Conservation (phyloP, 92 coral and sea anemone species). For the Epizoanthus ramosus region DNA sequence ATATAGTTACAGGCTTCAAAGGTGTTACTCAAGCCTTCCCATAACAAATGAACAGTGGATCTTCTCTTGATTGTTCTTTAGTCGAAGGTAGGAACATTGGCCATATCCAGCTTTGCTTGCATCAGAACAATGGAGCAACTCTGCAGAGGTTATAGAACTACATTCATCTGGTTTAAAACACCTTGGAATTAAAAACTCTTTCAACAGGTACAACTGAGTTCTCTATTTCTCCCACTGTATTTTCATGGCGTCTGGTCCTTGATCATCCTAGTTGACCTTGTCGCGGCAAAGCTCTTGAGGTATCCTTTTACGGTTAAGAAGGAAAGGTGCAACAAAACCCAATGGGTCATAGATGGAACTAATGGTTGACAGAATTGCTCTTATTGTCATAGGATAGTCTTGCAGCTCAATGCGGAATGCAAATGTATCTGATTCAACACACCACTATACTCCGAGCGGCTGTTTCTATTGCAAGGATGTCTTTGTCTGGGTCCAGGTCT, state of each 20-base stretch:
- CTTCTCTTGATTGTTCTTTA: background rate
- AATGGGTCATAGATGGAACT: too few relatives aligned
- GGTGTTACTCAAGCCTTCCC: conserved; percentile 40
- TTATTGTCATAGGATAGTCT: too few relatives aligned
- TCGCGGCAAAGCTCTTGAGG: too few relatives aligned
- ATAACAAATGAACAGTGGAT: conserved; percentile 39
- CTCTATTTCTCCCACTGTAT: conserved; percentile 29
- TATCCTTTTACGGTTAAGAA: too few relatives aligned
- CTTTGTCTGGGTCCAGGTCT: too few relatives aligned
- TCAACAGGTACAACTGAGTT: conserved; percentile 5
- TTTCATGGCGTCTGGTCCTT: background rate
- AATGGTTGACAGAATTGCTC: too few relatives aligned
- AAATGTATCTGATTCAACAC: too few relatives aligned
- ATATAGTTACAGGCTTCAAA: conserved; percentile 30
- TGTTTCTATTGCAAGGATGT: too few relatives aligned
- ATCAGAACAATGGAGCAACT: conserved; percentile 2
- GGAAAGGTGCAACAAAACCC: too few relatives aligned
- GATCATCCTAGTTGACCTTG: conserved; percentile 22
- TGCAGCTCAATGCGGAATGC: too few relatives aligned
- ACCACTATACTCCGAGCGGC: too few relatives aligned
- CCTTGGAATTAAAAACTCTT: conserved; percentile 8
- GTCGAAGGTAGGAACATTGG: conserved; percentile 12
- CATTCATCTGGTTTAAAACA: conserved; percentile 24
- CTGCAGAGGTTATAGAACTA: background rate
- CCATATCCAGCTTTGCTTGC: conserved; percentile 13